A percentile compares a stretch with the other conserved stretches of the same genome.
Conservation (phyloP, 1,140 invertebrate genomes). For the Neodiprion pinetum region DNA sequence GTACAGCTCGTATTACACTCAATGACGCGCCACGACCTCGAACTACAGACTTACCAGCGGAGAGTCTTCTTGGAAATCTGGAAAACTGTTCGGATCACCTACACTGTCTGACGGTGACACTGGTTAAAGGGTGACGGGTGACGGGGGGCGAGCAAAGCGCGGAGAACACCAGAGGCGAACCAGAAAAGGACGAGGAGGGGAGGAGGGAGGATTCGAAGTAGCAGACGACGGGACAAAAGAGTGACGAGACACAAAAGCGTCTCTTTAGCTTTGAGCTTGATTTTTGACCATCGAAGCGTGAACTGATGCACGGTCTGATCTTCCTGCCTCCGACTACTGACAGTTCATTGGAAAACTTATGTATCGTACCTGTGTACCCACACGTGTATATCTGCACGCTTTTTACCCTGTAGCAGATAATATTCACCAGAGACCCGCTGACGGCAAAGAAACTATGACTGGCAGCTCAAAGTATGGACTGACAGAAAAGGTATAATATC, state of each 20-base stretch:
- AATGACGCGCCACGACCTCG: too few species aligned
- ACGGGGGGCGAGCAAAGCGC: neutral
- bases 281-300: constrained; percentile 1
- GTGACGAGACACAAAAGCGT: constrained; percentile 6
- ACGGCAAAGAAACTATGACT: too few species aligned
- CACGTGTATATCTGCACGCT: neutral
- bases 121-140: neutral
- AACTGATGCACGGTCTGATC: constrained; percentile 6
- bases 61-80: neutral
- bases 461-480: too few species aligned
- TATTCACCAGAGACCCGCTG: too few species aligned
- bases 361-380: too few species aligned
- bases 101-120: too few species aligned
- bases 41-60: too few species aligned
- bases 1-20: too few species aligned
- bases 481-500: too few species aligned
- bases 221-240: neutral
- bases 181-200: too few species aligned
- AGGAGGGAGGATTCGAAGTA: neutral
- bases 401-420: neutral
- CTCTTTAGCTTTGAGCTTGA: constrained; percentile 2
- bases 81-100: neutral
- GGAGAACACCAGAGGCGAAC: neutral
- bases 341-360: neutral
- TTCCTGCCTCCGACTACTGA: neutral